Evolutionary conservation across 1,140 invertebrate genomes (phyloP).

Genomic region (Drosophila sturtevanti): DNA sequence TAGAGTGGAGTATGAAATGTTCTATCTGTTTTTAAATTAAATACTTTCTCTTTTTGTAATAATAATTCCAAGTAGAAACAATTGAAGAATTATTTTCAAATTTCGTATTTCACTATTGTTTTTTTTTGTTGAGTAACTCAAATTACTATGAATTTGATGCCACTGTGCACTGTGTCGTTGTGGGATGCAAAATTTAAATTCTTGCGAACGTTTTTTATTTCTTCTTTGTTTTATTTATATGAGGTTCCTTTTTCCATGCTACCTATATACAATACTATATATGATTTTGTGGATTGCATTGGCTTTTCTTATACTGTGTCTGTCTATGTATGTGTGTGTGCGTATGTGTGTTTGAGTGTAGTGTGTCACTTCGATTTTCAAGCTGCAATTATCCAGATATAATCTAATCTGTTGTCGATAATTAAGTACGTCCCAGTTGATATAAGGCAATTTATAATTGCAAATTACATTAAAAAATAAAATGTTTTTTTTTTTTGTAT

Average conservation of each 20-base stretch:
- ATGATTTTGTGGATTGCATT: constrained; percentile 1
- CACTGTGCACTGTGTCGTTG: constrained; percentile 17
- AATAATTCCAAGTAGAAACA: no score
- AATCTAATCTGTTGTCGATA: constrained; percentile 23
- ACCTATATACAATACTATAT: background rate
- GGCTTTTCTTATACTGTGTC: constrained; percentile 18
- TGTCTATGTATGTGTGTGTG: constrained; percentile 5
- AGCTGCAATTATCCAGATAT: constrained; percentile 56
- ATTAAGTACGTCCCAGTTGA: constrained; percentile 8
- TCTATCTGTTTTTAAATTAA: no score
- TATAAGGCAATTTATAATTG: constrained; percentile 11
- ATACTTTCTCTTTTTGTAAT: no score
- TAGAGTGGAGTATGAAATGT: no score
- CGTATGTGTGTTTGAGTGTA: background rate
- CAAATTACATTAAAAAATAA: constrained; percentile 5
- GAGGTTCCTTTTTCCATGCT: constrained; percentile 48
- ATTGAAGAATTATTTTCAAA: no score
- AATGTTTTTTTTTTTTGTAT: background rate
- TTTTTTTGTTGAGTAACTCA: no score
- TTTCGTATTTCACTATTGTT: background rate
- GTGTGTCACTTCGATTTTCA: constrained; percentile 35
- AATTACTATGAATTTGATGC: background rate
- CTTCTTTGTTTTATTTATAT: constrained; percentile 70
- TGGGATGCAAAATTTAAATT: constrained; percentile 77
- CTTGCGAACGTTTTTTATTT: constrained; percentile 46